Evolutionary conservation across 1,140 invertebrate species (phyloP), one percentile per base, ranked within the genome.

Genomic region (Drosophila saltans): DNA sequence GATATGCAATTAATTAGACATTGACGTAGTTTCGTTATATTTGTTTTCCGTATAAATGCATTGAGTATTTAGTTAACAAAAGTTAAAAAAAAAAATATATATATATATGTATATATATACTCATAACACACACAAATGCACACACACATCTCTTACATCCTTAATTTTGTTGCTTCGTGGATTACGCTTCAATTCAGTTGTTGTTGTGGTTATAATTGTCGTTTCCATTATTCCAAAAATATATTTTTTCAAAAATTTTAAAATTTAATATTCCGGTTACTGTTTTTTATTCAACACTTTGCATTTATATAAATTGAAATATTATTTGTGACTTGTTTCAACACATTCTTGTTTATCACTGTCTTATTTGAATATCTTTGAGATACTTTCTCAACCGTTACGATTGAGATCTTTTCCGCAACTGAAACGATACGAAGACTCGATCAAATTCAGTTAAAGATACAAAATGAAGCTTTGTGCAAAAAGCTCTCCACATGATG

Each of bases 151-250:
- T 72, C 82, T 86, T 88, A 86, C 82, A 30, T 80, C 77, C 69
- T 80, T 88, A 56, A 80, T 73, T 75, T 83, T 88, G 30, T 60
- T 73, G 45, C 60, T 74, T 52, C 78, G 72, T 21, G 60, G 43
- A 68, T 63, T 76, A 52, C 66, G 66, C n/a, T 75, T 80, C 9
- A 78, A 28, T 61, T 80, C 80, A 26, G 78, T 80, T 3, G 71
- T 78, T 11, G 77, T 82, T 10, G 82, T 88, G n/a, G 84, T 89
- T 57, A 89, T 66, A 73, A 84, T 75, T 24, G 84, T 84, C 16
- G 84, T 78, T 75, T 89, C 84, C 84, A 89, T 88, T 68, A 57
- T 78, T 72, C 16, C 40, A 66, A 56, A 33, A 65, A 60, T 48
- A 68, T 45, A 69, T 39, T 36, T 55, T 48, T 41, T 64, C 33